phyloP scores from a whole-genome alignment of 2,797 vertebrate species.

The Mycteria americana region DNA sequence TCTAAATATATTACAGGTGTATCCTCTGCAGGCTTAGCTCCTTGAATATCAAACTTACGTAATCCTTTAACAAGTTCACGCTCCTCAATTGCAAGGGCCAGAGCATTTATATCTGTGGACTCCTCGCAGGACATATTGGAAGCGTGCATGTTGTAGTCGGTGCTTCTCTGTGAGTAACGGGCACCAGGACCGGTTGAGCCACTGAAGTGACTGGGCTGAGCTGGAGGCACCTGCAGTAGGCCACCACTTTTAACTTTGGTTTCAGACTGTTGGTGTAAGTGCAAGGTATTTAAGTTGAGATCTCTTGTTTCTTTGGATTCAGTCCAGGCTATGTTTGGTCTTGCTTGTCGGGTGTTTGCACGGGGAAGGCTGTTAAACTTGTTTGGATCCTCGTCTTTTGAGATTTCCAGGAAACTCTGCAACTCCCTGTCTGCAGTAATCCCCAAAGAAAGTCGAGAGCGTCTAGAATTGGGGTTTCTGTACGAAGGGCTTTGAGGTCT shows the following conservation, averaged over 20 bases:
- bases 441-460: constrained; percentile 86
- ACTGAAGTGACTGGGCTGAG: background rate
- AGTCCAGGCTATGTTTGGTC: constrained; percentile 77
- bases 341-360: constrained; percentile 75
- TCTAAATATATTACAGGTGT: constrained; percentile 69
- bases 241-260: background rate
- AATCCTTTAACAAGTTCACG: constrained; percentile 83
- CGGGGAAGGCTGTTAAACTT: constrained; percentile 91
- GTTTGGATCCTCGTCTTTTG: constrained; percentile 67
- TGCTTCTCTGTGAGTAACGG: background rate
- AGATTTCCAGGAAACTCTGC: constrained; percentile 85
- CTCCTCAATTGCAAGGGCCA: constrained; percentile 81
- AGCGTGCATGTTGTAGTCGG: background rate
- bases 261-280: constrained; percentile 58
- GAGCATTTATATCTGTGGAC: constrained; percentile 32
- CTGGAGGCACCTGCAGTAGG: background rate
- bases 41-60: constrained; percentile 81
- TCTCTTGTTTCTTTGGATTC: constrained; percentile 69
- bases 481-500: constrained; percentile 85
- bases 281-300: constrained; percentile 33
- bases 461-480: constrained; percentile 86
- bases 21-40: constrained; percentile 69
- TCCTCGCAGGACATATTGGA: constrained; percentile 48
- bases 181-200: background rate
- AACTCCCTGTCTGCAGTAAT: constrained; percentile 84